Conservation (phyloP, 2,113 vertebrate species). For the Centropristis striata region DNA sequence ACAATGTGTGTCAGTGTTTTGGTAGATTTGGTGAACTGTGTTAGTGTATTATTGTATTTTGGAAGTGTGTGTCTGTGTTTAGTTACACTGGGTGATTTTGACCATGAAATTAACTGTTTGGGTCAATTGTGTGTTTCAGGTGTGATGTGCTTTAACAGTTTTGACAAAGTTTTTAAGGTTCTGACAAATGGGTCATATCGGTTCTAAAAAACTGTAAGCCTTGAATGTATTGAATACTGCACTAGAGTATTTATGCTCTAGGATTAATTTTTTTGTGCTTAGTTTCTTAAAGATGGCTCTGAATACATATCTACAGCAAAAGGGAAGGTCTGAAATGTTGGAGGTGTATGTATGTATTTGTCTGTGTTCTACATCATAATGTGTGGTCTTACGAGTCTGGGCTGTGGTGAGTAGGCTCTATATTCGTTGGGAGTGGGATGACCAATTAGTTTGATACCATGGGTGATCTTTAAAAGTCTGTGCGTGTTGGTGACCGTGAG, state of each 20-base stretch:
- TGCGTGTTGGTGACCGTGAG: background rate
- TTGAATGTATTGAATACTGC: background rate
- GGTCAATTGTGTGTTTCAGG: too few species aligned
- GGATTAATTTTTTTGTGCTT: background rate
- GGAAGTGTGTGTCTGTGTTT: too few species aligned
- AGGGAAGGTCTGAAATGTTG: background rate
- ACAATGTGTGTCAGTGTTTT: too few species aligned
- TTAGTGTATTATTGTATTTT: too few species aligned
- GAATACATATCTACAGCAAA: background rate
- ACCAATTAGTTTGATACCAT: slow-evolving; percentile 13
- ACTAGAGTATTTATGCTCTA: background rate
- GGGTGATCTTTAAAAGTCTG: slow-evolving; percentile 19
- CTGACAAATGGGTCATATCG: too few species aligned
- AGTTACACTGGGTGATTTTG: too few species aligned
- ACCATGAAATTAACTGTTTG: too few species aligned
- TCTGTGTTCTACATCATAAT: background rate
- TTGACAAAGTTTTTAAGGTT: too few species aligned
- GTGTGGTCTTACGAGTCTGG: background rate
- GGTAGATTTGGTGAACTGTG: too few species aligned
- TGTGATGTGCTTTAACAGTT: too few species aligned
- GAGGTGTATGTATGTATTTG: background rate
- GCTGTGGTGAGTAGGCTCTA: slow-evolving; percentile 5
- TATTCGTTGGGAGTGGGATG: background rate
- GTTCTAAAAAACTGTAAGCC: too few species aligned
- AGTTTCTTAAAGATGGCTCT: background rate